Percentiles rank a stretch among this genome's conserved stretches.
Conservation (phyloP, 2,797 vertebrate species). For the Fistularia tabacaria region DNA sequence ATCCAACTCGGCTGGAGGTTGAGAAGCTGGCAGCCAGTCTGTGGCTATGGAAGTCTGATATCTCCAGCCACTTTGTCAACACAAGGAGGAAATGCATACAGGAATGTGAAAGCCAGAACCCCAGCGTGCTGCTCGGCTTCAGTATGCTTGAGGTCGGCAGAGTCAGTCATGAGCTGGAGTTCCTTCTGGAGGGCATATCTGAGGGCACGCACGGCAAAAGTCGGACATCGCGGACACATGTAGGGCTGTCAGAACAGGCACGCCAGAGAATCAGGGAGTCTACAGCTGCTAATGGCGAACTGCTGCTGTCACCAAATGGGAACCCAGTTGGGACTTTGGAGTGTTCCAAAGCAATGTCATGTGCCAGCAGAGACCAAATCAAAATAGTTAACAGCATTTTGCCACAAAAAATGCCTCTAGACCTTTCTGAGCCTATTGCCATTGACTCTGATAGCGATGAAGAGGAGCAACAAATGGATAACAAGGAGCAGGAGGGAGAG, state of each 20-base stretch:
- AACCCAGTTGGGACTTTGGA: conserved; percentile 10
- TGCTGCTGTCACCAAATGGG: conserved; percentile 22
- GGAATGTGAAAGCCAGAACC: conserved; percentile 84
- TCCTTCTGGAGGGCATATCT: conserved; percentile 74
- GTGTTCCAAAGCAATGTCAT: conserved; percentile 13
- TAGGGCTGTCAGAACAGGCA: conserved; percentile 83
- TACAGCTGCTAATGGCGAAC: conserved; percentile 46
- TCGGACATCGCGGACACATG: conserved; percentile 81
- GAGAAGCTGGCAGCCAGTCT: conserved; percentile 91
- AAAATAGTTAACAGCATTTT: conserved; percentile 84
- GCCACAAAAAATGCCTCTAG: conserved; percentile 61
- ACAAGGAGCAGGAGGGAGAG: conserved; percentile 65
- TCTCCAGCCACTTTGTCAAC: conserved; percentile 92
- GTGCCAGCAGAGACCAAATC: conserved; percentile 70
- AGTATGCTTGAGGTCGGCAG: conserved; percentile 88
- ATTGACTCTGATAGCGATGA: conserved; percentile 76
- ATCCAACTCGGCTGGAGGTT: conserved; percentile 87
- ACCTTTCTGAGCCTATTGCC: conserved; percentile 71
- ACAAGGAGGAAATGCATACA: conserved; percentile 87
- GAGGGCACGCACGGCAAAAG: conserved; percentile 67
- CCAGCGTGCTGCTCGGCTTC: conserved; percentile 89
- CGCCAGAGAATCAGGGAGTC: conserved; percentile 52
- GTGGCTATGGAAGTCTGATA: conserved; percentile 98
- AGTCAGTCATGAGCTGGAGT: conserved; percentile 85
- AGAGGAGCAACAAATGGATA: conserved; percentile 50